Conservation (phyloP, 2,888 invertebrate species). For the Trachelus troglodyta region DNA sequence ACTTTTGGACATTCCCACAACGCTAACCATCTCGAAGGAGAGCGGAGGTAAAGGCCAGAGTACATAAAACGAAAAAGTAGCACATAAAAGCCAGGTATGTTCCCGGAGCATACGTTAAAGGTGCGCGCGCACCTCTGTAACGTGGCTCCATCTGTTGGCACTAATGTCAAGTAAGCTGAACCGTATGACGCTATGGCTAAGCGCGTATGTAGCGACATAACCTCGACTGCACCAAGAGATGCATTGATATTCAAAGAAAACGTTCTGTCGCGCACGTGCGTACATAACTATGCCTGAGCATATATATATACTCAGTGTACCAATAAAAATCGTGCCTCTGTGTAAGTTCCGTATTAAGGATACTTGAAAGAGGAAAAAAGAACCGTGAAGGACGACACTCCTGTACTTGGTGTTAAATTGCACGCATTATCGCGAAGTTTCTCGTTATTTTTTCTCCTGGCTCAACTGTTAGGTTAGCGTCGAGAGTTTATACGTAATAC, state of each 20-base stretch:
- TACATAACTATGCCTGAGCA: background rate
- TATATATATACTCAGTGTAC: background rate
- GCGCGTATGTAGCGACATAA: conserved; percentile 26
- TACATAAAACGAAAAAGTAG: too few species aligned
- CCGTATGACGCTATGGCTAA: conserved; percentile 25
- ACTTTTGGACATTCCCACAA: conserved; percentile 3
- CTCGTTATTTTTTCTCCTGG: background rate
- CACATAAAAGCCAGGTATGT: too few species aligned
- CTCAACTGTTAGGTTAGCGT: background rate
- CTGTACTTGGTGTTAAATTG: background rate
- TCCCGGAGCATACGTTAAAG: too few species aligned
- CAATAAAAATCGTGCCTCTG: background rate
- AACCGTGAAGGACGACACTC: background rate
- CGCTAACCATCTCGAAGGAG: background rate
- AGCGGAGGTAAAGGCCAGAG: too few species aligned
- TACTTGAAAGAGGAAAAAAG: background rate
- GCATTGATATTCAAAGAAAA: conserved; percentile 26
- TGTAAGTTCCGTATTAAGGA: background rate
- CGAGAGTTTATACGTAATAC: background rate
- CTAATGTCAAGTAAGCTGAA: conserved; percentile 30
- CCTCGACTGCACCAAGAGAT: conserved; percentile 12
- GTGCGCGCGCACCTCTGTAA: background rate
- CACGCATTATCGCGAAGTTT: background rate
- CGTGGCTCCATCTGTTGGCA: conserved; percentile 20
- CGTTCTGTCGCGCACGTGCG: conserved; percentile 12